These are phyloP conservation scores for Talpa occidentalis DNA, from an alignment of 2,113 vertebrate species.

Conservation along the genomic window DNA sequence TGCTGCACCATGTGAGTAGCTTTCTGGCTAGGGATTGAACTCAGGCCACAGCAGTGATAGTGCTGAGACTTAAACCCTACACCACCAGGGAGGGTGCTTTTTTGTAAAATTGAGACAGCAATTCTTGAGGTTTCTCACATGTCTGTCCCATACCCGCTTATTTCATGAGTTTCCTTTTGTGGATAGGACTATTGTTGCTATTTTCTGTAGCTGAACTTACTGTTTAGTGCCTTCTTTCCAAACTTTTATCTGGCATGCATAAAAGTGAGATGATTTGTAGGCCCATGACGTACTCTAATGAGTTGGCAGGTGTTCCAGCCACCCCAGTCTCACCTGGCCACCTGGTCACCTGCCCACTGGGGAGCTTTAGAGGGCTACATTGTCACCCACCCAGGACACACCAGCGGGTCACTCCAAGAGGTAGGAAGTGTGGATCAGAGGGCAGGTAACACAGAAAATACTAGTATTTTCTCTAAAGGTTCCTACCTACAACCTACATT, in stretches of 20 bases:
- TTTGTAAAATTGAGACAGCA: neutral
- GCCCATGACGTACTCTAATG: neutral
- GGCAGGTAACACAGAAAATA: neutral
- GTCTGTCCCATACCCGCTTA: neutral
- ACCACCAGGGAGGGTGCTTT: too few species aligned
- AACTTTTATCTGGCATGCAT: neutral
- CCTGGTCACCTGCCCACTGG: neutral
- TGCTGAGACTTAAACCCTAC: too few species aligned
- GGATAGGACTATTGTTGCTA: neutral
- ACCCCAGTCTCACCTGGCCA: neutral
- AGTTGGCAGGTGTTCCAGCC: neutral
- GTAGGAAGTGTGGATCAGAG: neutral
- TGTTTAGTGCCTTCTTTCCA: neutral
- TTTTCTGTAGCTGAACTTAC: constrained; percentile 6
- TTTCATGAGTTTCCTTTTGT: neutral
- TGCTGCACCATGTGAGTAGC: too few species aligned
- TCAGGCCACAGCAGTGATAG: too few species aligned
- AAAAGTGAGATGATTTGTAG: neutral
- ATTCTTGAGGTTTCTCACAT: neutral
- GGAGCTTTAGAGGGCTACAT: neutral
- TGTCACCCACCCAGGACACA: too few species aligned
- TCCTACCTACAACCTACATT: neutral
- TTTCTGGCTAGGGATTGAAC: too few species aligned
- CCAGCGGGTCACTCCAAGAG: neutral
- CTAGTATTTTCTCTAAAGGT: neutral